Conservation (phyloP, 2,797 vertebrate genomes). For the Acanthurus lineatus region DNA sequence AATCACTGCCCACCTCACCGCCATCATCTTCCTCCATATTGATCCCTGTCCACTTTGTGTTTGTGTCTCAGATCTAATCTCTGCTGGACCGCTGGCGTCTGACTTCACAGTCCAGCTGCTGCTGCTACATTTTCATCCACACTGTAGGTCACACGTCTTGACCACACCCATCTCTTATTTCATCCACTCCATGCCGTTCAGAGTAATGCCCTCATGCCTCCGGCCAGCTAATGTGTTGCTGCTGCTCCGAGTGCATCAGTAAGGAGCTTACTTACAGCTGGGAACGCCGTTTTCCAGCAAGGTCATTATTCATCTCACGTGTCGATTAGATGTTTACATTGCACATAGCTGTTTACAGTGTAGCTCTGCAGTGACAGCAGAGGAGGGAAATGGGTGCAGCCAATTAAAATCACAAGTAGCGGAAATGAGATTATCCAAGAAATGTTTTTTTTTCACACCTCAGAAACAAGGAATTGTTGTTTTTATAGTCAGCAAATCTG, state of each 20-base stretch:
- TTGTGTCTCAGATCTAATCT: constrained; percentile 52
- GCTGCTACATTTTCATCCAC: constrained; percentile 40
- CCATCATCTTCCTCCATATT: constrained; percentile 25
- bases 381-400: background rate
- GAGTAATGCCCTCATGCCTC: constrained; percentile 48
- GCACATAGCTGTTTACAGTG: constrained; percentile 17
- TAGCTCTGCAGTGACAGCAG: constrained; percentile 16
- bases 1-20: background rate
- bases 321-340: constrained; percentile 28
- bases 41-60: constrained; percentile 51
- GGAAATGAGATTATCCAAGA: background rate
- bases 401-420: constrained; percentile 31
- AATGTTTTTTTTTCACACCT: constrained; percentile 14
- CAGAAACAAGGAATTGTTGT: background rate
- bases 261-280: constrained; percentile 40
- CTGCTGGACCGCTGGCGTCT: constrained; percentile 33
- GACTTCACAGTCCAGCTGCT: constrained; percentile 42
- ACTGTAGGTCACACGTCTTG: constrained; percentile 41
- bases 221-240: constrained; percentile 37
- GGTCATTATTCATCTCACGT: constrained; percentile 28
- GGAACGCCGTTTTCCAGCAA: background rate
- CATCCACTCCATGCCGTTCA: constrained; percentile 56
- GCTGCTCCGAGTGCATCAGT: constrained; percentile 33
- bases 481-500: constrained; percentile 13
- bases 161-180: constrained; percentile 79